phyloP scores from a whole-genome alignment of 2,888 invertebrate species.

The Blastobasis adustella region DNA sequence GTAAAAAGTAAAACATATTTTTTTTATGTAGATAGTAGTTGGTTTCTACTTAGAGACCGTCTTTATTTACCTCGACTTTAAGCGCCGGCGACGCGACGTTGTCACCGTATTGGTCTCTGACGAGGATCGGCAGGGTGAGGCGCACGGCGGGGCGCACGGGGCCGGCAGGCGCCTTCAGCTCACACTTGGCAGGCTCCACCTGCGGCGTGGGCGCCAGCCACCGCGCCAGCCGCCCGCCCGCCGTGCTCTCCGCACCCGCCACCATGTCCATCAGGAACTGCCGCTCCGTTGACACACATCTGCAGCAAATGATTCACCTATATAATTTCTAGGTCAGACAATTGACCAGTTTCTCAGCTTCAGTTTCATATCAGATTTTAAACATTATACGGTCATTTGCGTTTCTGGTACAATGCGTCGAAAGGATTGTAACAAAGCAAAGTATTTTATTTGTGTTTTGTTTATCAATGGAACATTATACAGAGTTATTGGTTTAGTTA shows the following conservation, averaged over 20 bases:
- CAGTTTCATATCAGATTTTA: too few relatives aligned
- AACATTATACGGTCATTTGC: too few relatives aligned
- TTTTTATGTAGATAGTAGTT: too few relatives aligned
- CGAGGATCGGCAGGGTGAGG: slow-evolving; percentile 77
- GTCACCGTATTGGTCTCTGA: slow-evolving; percentile 94
- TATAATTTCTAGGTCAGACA: neutral
- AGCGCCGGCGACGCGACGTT: slow-evolving; percentile 88
- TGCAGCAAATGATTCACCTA: slow-evolving; percentile 46
- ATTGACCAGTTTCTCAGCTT: too few relatives aligned
- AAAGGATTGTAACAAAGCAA: too few relatives aligned
- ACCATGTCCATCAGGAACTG: slow-evolving; percentile 96
- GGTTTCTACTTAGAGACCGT: too few relatives aligned
- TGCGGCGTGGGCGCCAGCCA: slow-evolving; percentile 96
- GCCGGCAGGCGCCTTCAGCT: slow-evolving; percentile 83
- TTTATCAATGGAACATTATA: too few relatives aligned
- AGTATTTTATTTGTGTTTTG: too few relatives aligned
- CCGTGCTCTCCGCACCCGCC: slow-evolving; percentile 85
- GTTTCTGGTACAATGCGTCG: too few relatives aligned
- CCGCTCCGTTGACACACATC: slow-evolving; percentile 91
- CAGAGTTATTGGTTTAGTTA: too few relatives aligned
- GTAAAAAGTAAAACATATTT: too few relatives aligned
- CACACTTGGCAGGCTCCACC: slow-evolving; percentile 91
- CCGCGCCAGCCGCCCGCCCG: slow-evolving; percentile 93
- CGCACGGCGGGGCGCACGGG: slow-evolving; percentile 80
- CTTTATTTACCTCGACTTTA: slow-evolving; percentile 77